phyloP scores from a whole-genome alignment of 2,888 invertebrate species.

The Stenolophus ochropezus region DNA sequence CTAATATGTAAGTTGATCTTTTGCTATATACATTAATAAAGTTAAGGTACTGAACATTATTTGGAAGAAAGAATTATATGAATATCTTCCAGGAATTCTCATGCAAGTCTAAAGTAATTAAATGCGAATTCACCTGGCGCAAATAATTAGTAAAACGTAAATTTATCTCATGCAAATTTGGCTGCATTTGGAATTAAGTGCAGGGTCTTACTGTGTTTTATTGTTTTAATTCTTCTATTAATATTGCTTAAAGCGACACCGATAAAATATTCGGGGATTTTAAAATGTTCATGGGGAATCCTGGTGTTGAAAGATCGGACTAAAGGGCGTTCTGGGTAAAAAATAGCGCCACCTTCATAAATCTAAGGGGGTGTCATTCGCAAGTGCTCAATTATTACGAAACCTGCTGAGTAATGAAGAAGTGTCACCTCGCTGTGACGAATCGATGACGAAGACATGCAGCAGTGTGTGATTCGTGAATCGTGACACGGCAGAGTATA shows the following conservation, averaged over 20 bases:
- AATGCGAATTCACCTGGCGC: neutral
- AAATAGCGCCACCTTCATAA: constrained; percentile 44
- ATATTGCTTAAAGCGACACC: neutral
- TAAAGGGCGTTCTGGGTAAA: constrained; percentile 20
- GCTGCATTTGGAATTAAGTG: neutral
- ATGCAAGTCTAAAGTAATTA: too few species aligned
- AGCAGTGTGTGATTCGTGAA: constrained; percentile 4
- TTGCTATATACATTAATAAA: too few species aligned
- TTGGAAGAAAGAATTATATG: too few species aligned
- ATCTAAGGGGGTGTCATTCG: constrained; percentile 42
- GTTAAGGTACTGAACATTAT: too few species aligned
- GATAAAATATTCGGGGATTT: constrained; percentile 28
- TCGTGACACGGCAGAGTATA: constrained; percentile 9
- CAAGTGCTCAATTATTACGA: constrained; percentile 56
- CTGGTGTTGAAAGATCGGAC: constrained; percentile 8
- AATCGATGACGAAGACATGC: neutral
- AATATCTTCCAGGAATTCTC: too few species aligned
- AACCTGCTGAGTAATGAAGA: constrained; percentile 47
- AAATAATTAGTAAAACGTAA: neutral
- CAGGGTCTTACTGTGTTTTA: neutral
- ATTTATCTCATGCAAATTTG: neutral
- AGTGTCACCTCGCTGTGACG: neutral
- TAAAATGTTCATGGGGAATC: neutral
- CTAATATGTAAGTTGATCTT: too few species aligned
- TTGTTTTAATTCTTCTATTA: constrained; percentile 22